A percentile compares a stretch with the other conserved stretches of the same genome.
Conservation (phyloP, 1,140 invertebrate species). For the Drosophila nannoptera region DNA sequence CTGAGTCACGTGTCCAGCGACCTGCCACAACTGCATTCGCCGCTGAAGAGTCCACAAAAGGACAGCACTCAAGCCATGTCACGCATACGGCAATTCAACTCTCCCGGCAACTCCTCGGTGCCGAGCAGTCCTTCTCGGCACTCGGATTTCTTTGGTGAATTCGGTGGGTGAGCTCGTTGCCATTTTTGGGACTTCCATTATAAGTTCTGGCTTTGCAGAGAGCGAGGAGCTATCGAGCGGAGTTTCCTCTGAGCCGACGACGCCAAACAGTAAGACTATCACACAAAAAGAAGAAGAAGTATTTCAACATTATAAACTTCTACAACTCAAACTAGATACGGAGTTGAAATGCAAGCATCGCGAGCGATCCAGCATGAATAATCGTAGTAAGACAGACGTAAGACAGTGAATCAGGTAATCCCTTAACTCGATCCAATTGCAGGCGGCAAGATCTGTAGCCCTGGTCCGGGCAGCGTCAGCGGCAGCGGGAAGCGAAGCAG, state of each 20-base stretch:
- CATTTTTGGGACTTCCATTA: neutral
- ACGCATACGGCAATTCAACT: constrained; percentile 59
- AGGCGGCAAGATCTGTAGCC: constrained; percentile 58
- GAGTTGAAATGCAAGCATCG: constrained; percentile 86
- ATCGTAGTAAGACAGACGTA: constrained; percentile 57
- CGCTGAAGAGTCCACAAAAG: constrained; percentile 67
- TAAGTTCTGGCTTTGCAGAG: constrained; percentile 45
- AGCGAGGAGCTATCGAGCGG: constrained; percentile 78
- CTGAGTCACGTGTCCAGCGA: constrained; percentile 73
- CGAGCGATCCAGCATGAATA: constrained; percentile 79
- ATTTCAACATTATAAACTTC: constrained; percentile 82
- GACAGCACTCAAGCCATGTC: constrained; percentile 50
- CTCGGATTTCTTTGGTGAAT: constrained; percentile 81
- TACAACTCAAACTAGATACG: constrained; percentile 84
- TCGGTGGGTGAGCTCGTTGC: constrained; percentile 44
- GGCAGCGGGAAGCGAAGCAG: constrained; percentile 64
- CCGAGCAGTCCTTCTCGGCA: constrained; percentile 84
- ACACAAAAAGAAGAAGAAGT: constrained; percentile 80
- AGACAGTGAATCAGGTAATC: neutral
- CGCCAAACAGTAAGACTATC: constrained; percentile 70
- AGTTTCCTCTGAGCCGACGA: constrained; percentile 73
- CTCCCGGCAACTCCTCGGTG: constrained; percentile 80
- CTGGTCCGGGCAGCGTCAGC: constrained; percentile 74
- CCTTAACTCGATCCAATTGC: neutral
- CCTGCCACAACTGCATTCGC: constrained; percentile 66